Percentiles rank a stretch among this genome's conserved stretches.
Conservation (phyloP, 2,113 vertebrate genomes). For the Larimichthys crocea region DNA sequence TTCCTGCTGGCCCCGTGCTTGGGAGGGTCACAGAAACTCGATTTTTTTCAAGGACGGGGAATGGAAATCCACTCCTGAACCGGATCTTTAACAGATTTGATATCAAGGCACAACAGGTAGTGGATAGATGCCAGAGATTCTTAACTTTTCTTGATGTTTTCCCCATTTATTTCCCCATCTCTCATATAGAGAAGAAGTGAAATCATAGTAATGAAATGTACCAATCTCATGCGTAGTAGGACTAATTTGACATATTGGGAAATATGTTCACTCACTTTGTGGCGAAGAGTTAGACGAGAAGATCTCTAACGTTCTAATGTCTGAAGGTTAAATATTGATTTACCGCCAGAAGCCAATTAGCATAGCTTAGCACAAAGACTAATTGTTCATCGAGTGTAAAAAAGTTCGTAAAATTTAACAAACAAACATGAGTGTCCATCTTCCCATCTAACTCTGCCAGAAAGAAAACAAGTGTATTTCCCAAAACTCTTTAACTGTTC, state of each 20-base stretch:
- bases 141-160: conserved; percentile 40
- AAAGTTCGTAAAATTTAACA: neutral
- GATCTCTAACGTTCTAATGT: neutral
- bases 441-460: neutral
- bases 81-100: conserved; percentile 50
- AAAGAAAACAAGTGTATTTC: neutral
- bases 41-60: conserved; percentile 27
- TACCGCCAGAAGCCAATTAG: neutral
- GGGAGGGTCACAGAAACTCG: conserved; percentile 45
- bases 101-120: conserved; percentile 36
- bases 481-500: neutral
- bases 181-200: conserved; percentile 24
- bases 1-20: conserved; percentile 39
- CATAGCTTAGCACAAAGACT: neutral
- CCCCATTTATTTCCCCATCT: conserved; percentile 24
- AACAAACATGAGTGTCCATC: neutral
- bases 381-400: too few species aligned
- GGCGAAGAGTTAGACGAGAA: neutral
- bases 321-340: neutral
- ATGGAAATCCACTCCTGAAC: conserved; percentile 39
- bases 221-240: conserved; percentile 4
- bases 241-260: conserved; percentile 21
- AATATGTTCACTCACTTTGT: conserved; percentile 14
- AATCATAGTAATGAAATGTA: conserved; percentile 22
- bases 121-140: conserved; percentile 22